A percentile compares a stretch with the other conserved stretches of the same genome.
Evolutionary conservation across 2,888 invertebrate genomes (phyloP).

Genomic region (Nemoura dubitans): DNA sequence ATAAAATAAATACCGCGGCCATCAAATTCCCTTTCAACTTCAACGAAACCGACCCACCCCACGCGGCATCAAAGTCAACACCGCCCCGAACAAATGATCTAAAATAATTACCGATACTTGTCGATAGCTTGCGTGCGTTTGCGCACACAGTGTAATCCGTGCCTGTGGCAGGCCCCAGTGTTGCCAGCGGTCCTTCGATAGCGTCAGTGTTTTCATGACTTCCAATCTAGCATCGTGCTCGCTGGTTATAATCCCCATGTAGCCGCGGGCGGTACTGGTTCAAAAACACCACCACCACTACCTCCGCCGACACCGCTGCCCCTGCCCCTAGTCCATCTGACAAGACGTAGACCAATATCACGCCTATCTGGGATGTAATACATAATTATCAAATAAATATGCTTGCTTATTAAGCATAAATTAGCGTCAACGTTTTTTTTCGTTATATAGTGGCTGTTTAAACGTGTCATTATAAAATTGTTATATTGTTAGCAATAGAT

Average conservation of each 20-base stretch:
- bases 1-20: too few relatives aligned
- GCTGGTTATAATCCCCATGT: constrained; percentile 4
- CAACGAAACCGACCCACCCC: too few relatives aligned
- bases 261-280: not conserved
- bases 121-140: too few relatives aligned
- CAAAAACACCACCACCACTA: not conserved
- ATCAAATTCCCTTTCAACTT: too few relatives aligned
- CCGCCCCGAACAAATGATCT: too few relatives aligned
- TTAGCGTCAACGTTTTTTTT: constrained; percentile 36
- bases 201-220: not conserved
- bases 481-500: constrained; percentile 25
- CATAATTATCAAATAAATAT: constrained; percentile 43
- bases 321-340: constrained; percentile 2
- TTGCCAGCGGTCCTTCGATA: not conserved
- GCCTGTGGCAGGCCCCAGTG: not conserved
- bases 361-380: constrained; percentile 33
- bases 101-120: too few relatives aligned
- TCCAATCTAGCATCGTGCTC: not conserved
- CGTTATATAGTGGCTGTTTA: constrained; percentile 24
- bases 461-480: constrained; percentile 24
- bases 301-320: not conserved
- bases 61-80: too few relatives aligned
- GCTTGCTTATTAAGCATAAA: constrained; percentile 35
- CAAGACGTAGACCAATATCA: constrained; percentile 28
- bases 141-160: constrained; percentile 38